Evolutionary conservation across 2,888 invertebrate genomes (phyloP).

Genomic region (Pachydiplax longipennis): DNA sequence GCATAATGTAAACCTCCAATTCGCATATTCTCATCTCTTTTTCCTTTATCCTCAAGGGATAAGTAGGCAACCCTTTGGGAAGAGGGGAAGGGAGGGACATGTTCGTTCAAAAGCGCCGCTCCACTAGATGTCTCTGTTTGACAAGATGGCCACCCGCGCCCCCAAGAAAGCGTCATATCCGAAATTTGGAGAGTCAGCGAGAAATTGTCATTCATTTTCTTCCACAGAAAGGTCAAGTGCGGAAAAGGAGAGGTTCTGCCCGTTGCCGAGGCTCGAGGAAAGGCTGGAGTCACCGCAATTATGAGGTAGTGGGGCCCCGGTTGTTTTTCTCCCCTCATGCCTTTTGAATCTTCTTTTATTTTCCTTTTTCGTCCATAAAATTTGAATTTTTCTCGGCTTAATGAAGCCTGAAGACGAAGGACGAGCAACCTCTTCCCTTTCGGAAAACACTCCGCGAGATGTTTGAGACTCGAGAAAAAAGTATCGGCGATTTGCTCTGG

Average conservation of each 20-base stretch:
- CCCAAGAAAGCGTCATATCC: neutral
- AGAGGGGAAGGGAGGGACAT: neutral
- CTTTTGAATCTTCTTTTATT: neutral
- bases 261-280: neutral
- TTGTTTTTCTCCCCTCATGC: neutral
- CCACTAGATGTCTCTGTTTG: neutral
- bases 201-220: neutral
- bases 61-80: too few relatives aligned
- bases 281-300: neutral
- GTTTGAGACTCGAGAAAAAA: too few relatives aligned
- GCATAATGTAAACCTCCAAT: too few relatives aligned
- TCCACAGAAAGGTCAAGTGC: neutral
- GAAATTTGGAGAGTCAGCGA: neutral
- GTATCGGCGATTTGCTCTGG: too few relatives aligned
- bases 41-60: too few relatives aligned
- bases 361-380: neutral
- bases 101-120: neutral
- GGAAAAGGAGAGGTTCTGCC: neutral
- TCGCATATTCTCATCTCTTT: too few relatives aligned
- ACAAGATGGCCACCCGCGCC: neutral
- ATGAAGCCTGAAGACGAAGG: neutral
- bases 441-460: too few relatives aligned
- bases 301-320: neutral
- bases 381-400: neutral
- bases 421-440: too few relatives aligned